These are phyloP conservation scores for Salticus scenicus DNA, from an alignment of 2,888 invertebrate species.

Conservation along the genomic window DNA sequence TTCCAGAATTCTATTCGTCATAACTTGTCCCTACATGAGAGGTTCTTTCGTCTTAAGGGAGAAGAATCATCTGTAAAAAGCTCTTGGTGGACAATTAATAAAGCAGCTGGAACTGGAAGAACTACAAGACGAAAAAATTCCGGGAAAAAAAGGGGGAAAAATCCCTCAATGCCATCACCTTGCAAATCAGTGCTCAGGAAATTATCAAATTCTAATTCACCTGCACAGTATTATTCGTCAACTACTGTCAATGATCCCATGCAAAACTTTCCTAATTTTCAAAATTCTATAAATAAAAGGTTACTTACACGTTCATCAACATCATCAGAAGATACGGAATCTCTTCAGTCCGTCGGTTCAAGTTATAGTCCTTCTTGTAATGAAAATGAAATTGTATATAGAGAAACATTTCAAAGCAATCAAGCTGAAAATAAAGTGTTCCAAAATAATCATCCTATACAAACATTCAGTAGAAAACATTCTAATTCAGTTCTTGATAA, in stretches of 20 bases:
- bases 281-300: background rate
- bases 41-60: constrained; percentile 91
- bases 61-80: constrained; percentile 94
- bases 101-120: constrained; percentile 98
- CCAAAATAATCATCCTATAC: background rate
- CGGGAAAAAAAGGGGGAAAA: constrained; percentile 97
- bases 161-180: constrained; percentile 74
- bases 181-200: background rate
- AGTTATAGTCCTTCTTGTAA: background rate
- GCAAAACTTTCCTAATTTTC: background rate
- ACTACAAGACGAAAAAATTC: constrained; percentile 90
- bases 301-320: background rate
- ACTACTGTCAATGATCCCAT: background rate
- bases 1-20: constrained; percentile 79
- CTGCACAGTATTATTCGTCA: no score
- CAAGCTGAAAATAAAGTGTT: background rate
- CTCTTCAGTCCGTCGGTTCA: background rate
- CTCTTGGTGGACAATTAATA: constrained; percentile 99
- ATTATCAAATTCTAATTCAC: no score
- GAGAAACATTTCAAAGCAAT: background rate
- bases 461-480: background rate
- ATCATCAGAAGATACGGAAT: background rate
- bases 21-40: constrained; percentile 79
- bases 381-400: background rate
- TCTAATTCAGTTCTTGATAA: background rate